A percentile compares a stretch with the other conserved stretches of the same genome.
phyloP scores from a whole-genome alignment of 2,113 vertebrate species.

The Aythya baeri region DNA sequence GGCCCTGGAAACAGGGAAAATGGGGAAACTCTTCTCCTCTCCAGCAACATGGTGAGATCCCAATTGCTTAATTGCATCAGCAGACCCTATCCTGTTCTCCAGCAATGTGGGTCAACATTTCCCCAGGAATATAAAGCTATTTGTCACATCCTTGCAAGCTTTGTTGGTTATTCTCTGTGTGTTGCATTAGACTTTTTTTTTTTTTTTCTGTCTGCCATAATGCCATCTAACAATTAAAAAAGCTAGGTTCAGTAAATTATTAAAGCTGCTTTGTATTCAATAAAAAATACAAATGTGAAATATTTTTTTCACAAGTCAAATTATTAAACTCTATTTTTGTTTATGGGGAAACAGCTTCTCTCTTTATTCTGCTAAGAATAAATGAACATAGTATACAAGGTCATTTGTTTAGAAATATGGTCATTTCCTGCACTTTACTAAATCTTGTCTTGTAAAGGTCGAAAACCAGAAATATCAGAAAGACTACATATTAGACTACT shows the following conservation, averaged over 20 bases:
- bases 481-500: neutral
- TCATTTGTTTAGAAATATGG: neutral
- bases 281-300: neutral
- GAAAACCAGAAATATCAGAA: conserved; percentile 16
- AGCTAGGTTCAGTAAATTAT: neutral
- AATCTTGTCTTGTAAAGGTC: conserved; percentile 15
- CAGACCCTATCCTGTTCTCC: neutral
- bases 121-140: neutral
- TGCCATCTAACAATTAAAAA: neutral
- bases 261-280: neutral
- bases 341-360: neutral
- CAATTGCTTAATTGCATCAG: neutral
- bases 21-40: neutral
- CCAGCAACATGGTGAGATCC: neutral
- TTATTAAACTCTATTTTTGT: neutral
- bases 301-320: neutral
- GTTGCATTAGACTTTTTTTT: neutral
- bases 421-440: neutral
- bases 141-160: neutral
- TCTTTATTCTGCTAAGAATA: neutral
- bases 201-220: neutral
- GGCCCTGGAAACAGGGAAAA: neutral
- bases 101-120: neutral
- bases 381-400: rapidly evolving
- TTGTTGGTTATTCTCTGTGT: neutral